These are phyloP conservation scores for Timandra comae DNA, from an alignment of 2,888 invertebrate genomes.

Conservation along the genomic window DNA sequence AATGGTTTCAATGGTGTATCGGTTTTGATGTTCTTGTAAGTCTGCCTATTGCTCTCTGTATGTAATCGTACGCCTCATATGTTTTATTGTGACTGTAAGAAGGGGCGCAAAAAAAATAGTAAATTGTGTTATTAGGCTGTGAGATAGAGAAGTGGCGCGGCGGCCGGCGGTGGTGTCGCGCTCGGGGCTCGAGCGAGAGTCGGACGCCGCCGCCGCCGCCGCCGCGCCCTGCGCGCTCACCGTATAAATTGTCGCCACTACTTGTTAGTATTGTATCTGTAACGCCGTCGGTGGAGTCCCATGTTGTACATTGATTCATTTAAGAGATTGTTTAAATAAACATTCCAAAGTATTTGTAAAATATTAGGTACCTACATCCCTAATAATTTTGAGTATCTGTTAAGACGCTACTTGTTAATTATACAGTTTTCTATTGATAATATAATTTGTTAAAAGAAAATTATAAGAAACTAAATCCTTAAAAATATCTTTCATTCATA, in stretches of 20 bases:
- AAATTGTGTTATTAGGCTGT: conserved; percentile 41
- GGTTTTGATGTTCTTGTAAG: conserved; percentile 8
- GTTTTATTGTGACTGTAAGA: conserved; percentile 14
- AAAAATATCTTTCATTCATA: conserved; percentile 49
- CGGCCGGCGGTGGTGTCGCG: conserved; percentile 17
- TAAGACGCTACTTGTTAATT: conserved; percentile 77
- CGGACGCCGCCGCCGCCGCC: conserved; percentile 11
- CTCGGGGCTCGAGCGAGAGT: conserved; percentile 18
- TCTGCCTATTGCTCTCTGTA: conserved; percentile 21
- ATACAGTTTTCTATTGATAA: conserved; percentile 78
- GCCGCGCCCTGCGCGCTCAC: conserved; percentile 17
- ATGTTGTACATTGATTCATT: conserved; percentile 53
- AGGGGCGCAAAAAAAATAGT: conserved; percentile 65
- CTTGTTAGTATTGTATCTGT: conserved; percentile 2
- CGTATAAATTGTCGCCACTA: conserved; percentile 5
- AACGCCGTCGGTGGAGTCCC: conserved; percentile 24
- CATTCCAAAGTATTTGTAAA: conserved; percentile 77
- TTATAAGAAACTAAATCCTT: conserved; percentile 77
- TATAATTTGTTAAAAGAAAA: conserved; percentile 78
- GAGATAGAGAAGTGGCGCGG: conserved; percentile 29
- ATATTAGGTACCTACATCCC: conserved; percentile 70
- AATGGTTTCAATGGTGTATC: conserved; percentile 10
- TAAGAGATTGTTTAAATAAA: conserved; percentile 72
- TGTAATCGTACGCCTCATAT: conserved; percentile 12
- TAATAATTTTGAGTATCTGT: conserved; percentile 75